Conservation (phyloP, 2,113 vertebrate species). For the Mugil cephalus region DNA sequence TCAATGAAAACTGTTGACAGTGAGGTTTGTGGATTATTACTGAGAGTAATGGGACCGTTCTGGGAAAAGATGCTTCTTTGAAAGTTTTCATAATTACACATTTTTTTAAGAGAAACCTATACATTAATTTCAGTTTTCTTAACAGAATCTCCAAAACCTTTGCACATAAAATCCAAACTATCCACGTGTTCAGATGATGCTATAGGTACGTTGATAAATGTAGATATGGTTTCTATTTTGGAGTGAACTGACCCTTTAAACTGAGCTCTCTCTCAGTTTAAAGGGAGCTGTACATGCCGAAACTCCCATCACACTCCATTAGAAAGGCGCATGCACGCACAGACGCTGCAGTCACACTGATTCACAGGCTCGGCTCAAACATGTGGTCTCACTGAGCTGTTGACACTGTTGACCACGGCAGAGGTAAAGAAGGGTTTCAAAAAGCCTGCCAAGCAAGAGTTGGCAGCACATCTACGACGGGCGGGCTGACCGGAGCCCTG, state of each 20-base stretch:
- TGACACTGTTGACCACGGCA: conserved; percentile 77
- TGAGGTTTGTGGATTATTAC: too few species aligned
- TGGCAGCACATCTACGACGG: conserved; percentile 69
- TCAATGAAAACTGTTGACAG: too few species aligned
- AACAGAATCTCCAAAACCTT: too few species aligned
- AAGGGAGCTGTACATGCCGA: too few species aligned
- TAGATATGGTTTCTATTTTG: conserved; percentile 5
- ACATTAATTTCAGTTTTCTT: too few species aligned
- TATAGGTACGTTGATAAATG: too few species aligned
- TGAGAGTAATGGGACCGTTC: too few species aligned
- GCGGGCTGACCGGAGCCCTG: conserved; percentile 73
- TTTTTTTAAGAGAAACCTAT: too few species aligned
- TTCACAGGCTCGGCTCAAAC: conserved; percentile 61
- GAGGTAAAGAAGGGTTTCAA: conserved; percentile 71
- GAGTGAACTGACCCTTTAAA: conserved; percentile 12
- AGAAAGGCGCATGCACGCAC: conserved; percentile 59
- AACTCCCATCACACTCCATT: conserved; percentile 61
- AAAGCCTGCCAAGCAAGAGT: conserved; percentile 70
- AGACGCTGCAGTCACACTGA: conserved; percentile 66
- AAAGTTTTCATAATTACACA: too few species aligned
- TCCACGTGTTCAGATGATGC: background rate
- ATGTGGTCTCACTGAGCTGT: conserved; percentile 70
- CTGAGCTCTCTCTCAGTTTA: too few species aligned
- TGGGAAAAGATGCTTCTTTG: too few species aligned
- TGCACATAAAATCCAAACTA: background rate